Conservation (phyloP, 2,797 vertebrate species). For the Gobio occitaniae region DNA sequence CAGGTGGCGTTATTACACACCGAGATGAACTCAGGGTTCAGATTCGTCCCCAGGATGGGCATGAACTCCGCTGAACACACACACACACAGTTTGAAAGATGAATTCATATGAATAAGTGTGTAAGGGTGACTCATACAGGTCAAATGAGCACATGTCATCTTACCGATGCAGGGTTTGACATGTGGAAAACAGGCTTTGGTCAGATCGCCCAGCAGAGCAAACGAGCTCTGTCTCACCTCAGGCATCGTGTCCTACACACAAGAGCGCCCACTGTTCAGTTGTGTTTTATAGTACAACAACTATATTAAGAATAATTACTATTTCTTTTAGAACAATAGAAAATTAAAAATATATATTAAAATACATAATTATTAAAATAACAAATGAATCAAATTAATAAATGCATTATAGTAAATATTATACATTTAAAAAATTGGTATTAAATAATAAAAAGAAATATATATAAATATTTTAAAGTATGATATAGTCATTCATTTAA, state of each 20-base stretch:
- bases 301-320: not conserved
- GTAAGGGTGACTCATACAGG: not conserved
- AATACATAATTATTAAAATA: not conserved
- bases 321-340: not conserved
- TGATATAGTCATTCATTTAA: too few relatives aligned
- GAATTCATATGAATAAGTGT: too few relatives aligned
- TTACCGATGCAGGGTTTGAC: conserved; percentile 94
- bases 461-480: too few relatives aligned
- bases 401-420: not conserved
- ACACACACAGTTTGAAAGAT: conserved; percentile 3
- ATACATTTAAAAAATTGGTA: not conserved
- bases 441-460: not conserved
- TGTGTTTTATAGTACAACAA: not conserved
- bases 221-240: conserved; percentile 96
- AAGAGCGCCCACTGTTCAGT: not conserved
- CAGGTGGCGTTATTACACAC: conserved; percentile 96
- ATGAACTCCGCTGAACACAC: conserved; percentile 87
- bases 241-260: conserved; percentile 89
- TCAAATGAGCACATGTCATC: not conserved
- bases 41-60: conserved; percentile 93
- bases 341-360: not conserved
- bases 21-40: conserved; percentile 94
- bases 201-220: conserved; percentile 90
- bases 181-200: conserved; percentile 94
- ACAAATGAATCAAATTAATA: not conserved